Evolutionary conservation across 2,797 vertebrate species (phyloP).

Genomic region (Scomberomorus guttatus): DNA sequence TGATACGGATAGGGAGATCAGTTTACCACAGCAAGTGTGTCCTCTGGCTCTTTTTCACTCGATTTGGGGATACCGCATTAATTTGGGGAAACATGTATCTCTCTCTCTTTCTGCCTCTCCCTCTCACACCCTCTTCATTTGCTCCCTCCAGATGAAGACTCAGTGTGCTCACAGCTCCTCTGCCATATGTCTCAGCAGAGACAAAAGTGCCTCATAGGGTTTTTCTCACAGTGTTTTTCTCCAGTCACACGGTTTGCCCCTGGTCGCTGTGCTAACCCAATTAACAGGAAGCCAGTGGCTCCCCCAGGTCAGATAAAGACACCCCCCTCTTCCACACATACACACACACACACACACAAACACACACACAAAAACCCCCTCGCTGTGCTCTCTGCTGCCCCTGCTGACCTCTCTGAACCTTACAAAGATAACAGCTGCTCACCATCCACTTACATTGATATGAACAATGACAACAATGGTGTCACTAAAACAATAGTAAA

Average conservation of each 20-base stretch:
- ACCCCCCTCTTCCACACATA: slow-evolving; percentile 53
- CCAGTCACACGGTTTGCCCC: slow-evolving; percentile 80
- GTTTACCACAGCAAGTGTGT: slow-evolving; percentile 80
- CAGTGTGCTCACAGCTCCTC: slow-evolving; percentile 77
- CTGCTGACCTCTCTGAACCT: slow-evolving; percentile 80
- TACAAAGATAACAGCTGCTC: slow-evolving; percentile 76
- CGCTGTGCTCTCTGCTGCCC: slow-evolving; percentile 83
- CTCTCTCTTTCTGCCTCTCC: slow-evolving; percentile 49
- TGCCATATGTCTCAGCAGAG: slow-evolving; percentile 84
- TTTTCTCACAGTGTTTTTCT: slow-evolving; percentile 84
- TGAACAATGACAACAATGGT: slow-evolving; percentile 57
- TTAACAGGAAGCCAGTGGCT: slow-evolving; percentile 82
- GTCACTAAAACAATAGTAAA: slow-evolving; percentile 51
- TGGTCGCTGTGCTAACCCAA: slow-evolving; percentile 83
- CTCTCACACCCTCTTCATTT: slow-evolving; percentile 69
- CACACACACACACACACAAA: slow-evolving; percentile 16
- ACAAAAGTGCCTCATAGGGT: slow-evolving; percentile 83
- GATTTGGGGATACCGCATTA: slow-evolving; percentile 83
- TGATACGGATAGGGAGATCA: slow-evolving; percentile 76
- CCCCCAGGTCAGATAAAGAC: slow-evolving; percentile 87
- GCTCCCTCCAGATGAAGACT: slow-evolving; percentile 81
- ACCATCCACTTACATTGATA: slow-evolving; percentile 64
- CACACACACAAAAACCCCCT: slow-evolving; percentile 29
- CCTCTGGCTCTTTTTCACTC: slow-evolving; percentile 83
- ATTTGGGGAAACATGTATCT: slow-evolving; percentile 80